Base-by-base conservation (phyloP, 2,113 vertebrate species). In the Syngnathoides biaculeatus region DNA sequence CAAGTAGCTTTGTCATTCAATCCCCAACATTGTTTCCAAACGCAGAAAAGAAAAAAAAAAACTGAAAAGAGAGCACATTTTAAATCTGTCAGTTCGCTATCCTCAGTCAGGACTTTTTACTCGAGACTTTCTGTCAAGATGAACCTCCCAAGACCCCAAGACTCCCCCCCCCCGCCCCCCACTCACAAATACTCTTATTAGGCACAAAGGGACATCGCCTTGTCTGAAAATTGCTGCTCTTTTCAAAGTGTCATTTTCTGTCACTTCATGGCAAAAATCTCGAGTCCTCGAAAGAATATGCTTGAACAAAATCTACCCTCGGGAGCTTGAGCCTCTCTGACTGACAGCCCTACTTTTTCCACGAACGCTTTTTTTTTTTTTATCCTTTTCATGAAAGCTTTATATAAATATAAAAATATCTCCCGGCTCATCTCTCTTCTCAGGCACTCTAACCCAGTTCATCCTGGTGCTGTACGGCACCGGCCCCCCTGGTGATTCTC, bases 361-460 rank as follows among this genome's bases (percentile, higher is more conserved):
- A 26, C 15, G 39, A 40, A 39, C 9, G 7, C 9, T n/a, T 48
- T 47, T 47, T 27, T 58, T 61, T 27, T 43, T 11, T 27, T n/a
- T n/a, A n/a, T n/a, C n/a, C 24, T 30, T 55, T 55, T 17, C 26
- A 15, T 56, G 55, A 27, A 56, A 27, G 55, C 55, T 56, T 30
- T 30, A 56, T 27, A 35, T 19, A 55, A 14, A 55, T 53, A 57
- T 56, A 27, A 27, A 57, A 30, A 39, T 24, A 27, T 73, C 57
- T 71, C 50, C 13, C 3, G 58, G 66, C 24, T 78, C 26, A 40
- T 77, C 56, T 74, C 68, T 72, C 58, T 38, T 0, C 61, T 35
- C 74, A 98, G 96, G 97, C 75, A 98, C 96, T 0, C 92, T 99
- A 85, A 98, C 95, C 66, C 95, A 96, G 91, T 97, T 98, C 90